Conservation (phyloP, 2,797 vertebrate genomes). For the Mormyrops attenuatus region DNA sequence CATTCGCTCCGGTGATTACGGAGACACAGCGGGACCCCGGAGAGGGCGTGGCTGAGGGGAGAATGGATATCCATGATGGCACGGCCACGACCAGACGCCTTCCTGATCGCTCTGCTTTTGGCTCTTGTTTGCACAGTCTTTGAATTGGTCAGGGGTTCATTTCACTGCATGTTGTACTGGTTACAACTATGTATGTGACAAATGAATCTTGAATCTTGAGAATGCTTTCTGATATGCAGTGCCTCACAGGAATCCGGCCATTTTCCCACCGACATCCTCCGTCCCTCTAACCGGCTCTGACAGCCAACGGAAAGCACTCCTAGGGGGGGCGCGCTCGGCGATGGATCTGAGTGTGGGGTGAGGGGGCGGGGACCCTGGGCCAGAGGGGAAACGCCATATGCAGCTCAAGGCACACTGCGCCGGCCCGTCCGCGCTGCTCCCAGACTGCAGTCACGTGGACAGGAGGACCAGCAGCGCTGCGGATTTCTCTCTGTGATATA, state of each 20-base stretch:
- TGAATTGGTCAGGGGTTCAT: too few species aligned
- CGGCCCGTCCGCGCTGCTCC: neutral
- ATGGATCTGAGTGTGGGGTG: neutral
- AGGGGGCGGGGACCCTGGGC: neutral
- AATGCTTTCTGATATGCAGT: too few species aligned
- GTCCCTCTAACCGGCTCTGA: neutral
- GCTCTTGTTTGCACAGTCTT: too few species aligned
- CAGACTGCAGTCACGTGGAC: neutral
- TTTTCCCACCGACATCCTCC: neutral
- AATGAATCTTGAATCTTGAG: too few species aligned
- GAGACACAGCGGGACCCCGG: neutral
- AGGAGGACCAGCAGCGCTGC: neutral
- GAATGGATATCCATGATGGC: too few species aligned
- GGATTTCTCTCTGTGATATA: neutral
- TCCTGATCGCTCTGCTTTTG: too few species aligned
- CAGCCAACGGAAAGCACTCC: neutral
- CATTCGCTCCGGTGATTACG: neutral
- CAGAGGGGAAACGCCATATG: neutral
- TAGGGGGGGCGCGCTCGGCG: neutral
- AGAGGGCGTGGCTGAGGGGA: neutral
- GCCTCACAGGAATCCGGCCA: neutral
- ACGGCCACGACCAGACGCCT: too few species aligned
- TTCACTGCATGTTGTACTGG: too few species aligned
- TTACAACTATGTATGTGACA: too few species aligned
- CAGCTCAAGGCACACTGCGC: neutral